Base-by-base conservation (phyloP, 2,113 vertebrate species). In the Acanthochromis polyacanthus region DNA sequence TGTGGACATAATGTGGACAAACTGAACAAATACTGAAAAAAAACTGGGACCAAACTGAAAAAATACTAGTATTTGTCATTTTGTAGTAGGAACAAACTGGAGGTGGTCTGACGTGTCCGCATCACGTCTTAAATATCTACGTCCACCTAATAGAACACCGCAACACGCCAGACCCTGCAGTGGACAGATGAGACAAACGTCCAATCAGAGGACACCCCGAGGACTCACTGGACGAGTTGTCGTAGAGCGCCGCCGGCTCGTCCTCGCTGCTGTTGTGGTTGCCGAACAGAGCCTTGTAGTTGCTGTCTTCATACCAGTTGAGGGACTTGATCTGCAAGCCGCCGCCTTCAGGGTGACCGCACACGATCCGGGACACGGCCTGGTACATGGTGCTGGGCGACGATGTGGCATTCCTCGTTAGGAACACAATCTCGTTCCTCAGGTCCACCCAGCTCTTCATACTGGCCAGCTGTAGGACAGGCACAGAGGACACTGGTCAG, bases 251-350 rank as follows among this genome's bases (percentile, higher is more conserved):
- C 84, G 61, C 90, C 75, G 0, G 89, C 88, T 97, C 96, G 20
- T 98, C 98, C 62, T 98, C 96, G 55, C 96, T 95, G 0, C 94
- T 92, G 82, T 95, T 95, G 84, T 98, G 82, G 91, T 87, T 94
- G 1, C 95, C 95, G 0, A 99, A 99, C 14, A 99, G 89, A 0
- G 97, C 97, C 89, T 99, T 99, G 95, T 99, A 99, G 94, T 99
- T 99, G 86, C 96, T 96, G 93, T 99, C 98, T 72, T 99, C 98
- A 0, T 98, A 99, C 97, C 98, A 99, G 94, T 99, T 99, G 63
- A 99, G 96, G 22, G 97, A 99, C 70, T 99, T 99, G 88, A 99
- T 99, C 94, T 99, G 98, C 58, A 99, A 94, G 0, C 98, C 98
- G 20, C 98, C 98, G 0, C 97, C 97, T 73, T 99, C 98, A 0